Conservation (phyloP, 1,140 invertebrate species). For the Drosophila arawakana region DNA sequence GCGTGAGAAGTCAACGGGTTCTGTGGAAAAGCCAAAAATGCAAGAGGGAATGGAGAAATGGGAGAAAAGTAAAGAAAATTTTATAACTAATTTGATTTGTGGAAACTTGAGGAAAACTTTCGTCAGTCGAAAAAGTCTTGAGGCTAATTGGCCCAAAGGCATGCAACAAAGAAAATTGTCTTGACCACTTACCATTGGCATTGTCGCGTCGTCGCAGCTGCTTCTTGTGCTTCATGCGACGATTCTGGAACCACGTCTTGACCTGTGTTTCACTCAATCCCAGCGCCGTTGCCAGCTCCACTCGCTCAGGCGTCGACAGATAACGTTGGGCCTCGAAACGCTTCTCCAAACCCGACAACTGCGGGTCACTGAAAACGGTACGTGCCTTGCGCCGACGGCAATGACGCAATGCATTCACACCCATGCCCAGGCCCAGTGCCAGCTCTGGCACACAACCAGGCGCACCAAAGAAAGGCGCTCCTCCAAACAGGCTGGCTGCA, state of each 20-base stretch:
- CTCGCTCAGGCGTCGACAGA: conserved; percentile 97
- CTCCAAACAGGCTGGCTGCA: conserved; percentile 79
- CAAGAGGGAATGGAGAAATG: too few relatives aligned
- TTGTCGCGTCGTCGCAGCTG: conserved; percentile 88
- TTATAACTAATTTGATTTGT: conserved; percentile 73
- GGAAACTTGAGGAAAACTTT: conserved; percentile 67
- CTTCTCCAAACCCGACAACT: conserved; percentile 97
- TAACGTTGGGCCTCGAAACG: conserved; percentile 98
- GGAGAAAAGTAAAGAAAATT: conserved; percentile 25
- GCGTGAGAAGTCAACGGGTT: conserved; percentile 84
- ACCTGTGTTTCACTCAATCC: conserved; percentile 99
- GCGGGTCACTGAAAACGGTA: conserved; percentile 99
- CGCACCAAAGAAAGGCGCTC: conserved; percentile 76
- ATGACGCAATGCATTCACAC: conserved; percentile 91
- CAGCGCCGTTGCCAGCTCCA: conserved; percentile 96
- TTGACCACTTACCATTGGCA: conserved; percentile 72
- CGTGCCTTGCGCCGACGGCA: conserved; percentile 96
- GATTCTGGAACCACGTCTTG: conserved; percentile 99
- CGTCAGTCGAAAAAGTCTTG: conserved; percentile 35
- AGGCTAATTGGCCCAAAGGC: conserved; percentile 56
- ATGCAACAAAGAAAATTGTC: conserved; percentile 31
- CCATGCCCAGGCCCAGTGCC: conserved; percentile 86
- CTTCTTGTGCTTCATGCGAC: conserved; percentile 99
- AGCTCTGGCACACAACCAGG: conserved; percentile 86
- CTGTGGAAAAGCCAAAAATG: conserved; percentile 51